These are phyloP conservation scores for Florisuga fusca DNA, from an alignment of 2,797 vertebrate genomes.

Conservation along the genomic window DNA sequence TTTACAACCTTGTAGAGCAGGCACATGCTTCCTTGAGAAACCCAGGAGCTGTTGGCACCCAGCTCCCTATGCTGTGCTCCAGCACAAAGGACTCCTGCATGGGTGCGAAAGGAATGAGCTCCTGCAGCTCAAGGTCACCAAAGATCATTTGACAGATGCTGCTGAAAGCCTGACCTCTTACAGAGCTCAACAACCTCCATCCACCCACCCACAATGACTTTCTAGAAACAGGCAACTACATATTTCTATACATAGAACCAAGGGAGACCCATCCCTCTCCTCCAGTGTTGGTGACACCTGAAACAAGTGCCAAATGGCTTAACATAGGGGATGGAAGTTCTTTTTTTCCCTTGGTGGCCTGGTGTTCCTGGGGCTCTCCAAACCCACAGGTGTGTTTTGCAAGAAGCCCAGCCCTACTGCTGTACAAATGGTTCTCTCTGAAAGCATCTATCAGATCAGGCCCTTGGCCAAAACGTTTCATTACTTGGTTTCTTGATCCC, in stretches of 20 bases:
- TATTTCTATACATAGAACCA: background rate
- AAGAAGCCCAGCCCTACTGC: background rate
- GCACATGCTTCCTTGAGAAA: background rate
- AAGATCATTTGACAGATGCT: fast-evolving
- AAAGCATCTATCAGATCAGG: conserved; percentile 53
- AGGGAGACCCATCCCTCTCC: background rate
- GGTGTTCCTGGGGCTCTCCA: background rate
- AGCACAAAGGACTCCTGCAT: fast-evolving
- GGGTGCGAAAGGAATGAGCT: fast-evolving
- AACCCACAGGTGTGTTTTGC: background rate
- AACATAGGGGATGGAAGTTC: background rate
- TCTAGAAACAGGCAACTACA: fast-evolving
- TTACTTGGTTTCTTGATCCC: conserved; percentile 23
- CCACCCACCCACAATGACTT: fast-evolving
- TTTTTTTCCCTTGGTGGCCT: fast-evolving
- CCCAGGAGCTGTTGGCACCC: background rate
- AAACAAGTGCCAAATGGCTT: background rate
- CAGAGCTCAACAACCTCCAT: background rate
- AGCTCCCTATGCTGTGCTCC: fast-evolving
- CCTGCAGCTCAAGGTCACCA: background rate
- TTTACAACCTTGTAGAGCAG: background rate
- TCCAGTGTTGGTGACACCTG: fast-evolving
- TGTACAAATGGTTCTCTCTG: background rate
- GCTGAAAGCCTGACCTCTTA: background rate
- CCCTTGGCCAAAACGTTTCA: conserved; percentile 29